Evolutionary conservation across 2,797 vertebrate genomes (phyloP).

Genomic region (Aldrovandia affinis): DNA sequence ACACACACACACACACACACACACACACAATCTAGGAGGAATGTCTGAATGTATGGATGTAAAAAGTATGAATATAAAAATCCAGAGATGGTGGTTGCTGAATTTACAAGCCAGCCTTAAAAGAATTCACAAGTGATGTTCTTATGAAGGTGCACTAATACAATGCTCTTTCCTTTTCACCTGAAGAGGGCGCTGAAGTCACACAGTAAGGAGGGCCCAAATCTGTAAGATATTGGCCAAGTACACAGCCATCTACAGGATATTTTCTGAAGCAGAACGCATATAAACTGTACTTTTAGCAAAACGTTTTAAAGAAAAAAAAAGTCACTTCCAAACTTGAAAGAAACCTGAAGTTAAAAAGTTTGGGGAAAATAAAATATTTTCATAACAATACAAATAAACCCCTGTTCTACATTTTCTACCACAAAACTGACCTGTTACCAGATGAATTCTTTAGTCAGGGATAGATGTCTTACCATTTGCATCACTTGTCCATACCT

Average conservation of each 20-base stretch:
- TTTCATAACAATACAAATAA: neutral
- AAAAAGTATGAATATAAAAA: neutral
- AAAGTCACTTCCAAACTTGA: neutral
- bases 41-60: too few species aligned
- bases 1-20: neutral
- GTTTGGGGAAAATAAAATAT: neutral
- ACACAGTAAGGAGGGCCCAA: slow-evolving; percentile 52
- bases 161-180: slow-evolving; percentile 38
- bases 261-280: neutral
- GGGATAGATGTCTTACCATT: neutral
- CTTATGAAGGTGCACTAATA: neutral
- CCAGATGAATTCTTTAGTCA: neutral
- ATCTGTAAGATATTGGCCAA: neutral
- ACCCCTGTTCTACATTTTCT: neutral
- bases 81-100: neutral
- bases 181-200: slow-evolving; percentile 84
- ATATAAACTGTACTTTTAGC: neutral
- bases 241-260: neutral
- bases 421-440: neutral
- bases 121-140: neutral
- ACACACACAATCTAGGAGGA: neutral
- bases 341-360: neutral
- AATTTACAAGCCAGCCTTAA: neutral
- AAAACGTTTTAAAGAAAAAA: neutral
- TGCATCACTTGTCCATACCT: neutral